Percentiles rank a stretch among this genome's conserved stretches.
phyloP scores from a whole-genome alignment of 2,113 vertebrate species.

The Spizaetus ornatus region DNA sequence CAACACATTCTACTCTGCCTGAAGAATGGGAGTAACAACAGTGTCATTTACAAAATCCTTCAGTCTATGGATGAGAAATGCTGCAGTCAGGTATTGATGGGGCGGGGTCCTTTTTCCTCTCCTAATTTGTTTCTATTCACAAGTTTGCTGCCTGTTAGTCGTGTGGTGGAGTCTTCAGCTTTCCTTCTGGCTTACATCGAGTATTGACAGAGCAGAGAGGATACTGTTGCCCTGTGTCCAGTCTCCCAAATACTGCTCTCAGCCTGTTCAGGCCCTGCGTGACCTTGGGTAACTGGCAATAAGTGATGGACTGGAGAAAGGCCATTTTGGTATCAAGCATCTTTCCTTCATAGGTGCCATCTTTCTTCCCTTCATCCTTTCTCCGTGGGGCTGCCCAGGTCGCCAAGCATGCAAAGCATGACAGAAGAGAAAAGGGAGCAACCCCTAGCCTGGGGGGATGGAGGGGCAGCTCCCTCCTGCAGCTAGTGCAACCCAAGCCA shows the following conservation, averaged over 20 bases:
- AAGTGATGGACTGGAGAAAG: neutral
- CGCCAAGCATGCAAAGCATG: neutral
- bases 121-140: neutral
- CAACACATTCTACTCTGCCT: neutral
- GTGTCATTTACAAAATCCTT: neutral
- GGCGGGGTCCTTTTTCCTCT: neutral
- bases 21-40: neutral
- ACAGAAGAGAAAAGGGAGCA: neutral
- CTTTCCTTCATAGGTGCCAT: neutral
- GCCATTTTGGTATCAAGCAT: neutral
- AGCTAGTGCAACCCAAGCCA: neutral
- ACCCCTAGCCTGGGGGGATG: neutral
- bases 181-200: neutral
- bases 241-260: neutral
- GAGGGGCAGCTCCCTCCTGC: neutral
- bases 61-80: neutral
- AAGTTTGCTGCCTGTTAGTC: neutral
- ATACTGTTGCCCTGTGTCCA: neutral
- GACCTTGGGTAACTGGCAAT: neutral
- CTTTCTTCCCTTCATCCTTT: neutral
- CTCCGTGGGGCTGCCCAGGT: neutral
- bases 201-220: neutral
- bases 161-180: neutral
- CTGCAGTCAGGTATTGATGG: neutral
- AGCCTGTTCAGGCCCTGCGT: accelerated